These are phyloP conservation scores for Lagopus leucura DNA, from an alignment of 2,113 vertebrate species.

Conservation along the genomic window DNA sequence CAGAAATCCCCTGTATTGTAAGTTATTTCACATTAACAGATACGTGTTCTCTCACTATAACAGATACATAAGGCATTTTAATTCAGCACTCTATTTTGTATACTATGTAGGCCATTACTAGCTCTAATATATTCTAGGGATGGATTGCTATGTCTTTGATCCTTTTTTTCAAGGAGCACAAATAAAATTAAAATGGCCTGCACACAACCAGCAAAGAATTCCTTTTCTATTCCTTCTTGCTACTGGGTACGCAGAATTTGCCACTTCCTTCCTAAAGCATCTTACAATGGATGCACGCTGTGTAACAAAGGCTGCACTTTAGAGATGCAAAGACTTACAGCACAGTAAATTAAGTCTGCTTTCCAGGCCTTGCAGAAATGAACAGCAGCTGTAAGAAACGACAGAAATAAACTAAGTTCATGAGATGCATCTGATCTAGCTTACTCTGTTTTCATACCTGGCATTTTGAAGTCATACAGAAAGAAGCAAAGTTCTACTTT, in stretches of 20 bases:
- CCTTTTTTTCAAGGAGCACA: background rate
- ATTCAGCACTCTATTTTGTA: background rate
- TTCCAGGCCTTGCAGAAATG: background rate
- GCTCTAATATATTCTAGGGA: background rate
- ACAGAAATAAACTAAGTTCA: background rate
- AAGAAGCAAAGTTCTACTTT: background rate
- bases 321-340: background rate
- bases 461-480: background rate
- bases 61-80: background rate
- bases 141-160: background rate
- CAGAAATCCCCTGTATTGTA: background rate
- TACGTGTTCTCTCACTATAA: background rate
- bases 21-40: background rate
- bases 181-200: background rate
- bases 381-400: background rate
- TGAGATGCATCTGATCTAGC: background rate
- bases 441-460: background rate
- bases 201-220: background rate
- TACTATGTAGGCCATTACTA: background rate
- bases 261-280: background rate
- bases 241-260: background rate
- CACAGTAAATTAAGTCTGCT: fast-evolving
- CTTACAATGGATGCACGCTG: background rate
- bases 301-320: background rate
- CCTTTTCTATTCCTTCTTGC: background rate